These are phyloP conservation scores for Spodoptera frugiperda DNA, from an alignment of 1,140 invertebrate species.

Conservation along the genomic window DNA sequence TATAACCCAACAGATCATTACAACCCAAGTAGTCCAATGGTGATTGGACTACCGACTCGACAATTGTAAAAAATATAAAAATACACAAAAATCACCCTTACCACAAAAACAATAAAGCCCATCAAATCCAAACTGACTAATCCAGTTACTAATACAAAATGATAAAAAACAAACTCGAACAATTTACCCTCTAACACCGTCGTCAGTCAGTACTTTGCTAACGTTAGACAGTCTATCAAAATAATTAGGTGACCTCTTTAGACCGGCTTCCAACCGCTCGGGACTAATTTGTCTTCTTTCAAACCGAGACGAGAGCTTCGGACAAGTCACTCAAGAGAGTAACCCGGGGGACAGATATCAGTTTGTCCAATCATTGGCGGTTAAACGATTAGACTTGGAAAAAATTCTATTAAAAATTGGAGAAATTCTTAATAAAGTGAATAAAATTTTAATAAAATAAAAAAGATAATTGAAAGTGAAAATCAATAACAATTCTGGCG, in stretches of 20 bases:
- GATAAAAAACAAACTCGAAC: neutral
- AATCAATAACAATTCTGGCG: too few species aligned
- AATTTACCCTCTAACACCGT: neutral
- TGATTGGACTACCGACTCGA: too few species aligned
- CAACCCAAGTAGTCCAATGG: too few species aligned
- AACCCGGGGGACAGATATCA: neutral
- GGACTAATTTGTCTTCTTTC: conserved; percentile 37
- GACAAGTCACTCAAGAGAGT: conserved; percentile 17
- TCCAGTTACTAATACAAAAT: neutral
- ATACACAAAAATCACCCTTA: too few species aligned
- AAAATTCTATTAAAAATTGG: too few species aligned
- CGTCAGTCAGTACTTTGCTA: conserved; percentile 7
- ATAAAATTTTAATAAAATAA: too few species aligned
- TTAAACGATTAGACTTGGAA: too few species aligned
- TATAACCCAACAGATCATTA: too few species aligned
- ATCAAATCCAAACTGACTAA: too few species aligned
- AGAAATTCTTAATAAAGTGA: neutral
- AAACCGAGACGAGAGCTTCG: neutral
- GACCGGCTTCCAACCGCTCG: neutral
- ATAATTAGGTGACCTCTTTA: conserved; percentile 44
- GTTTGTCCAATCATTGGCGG: neutral
- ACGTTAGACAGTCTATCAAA: conserved; percentile 25
- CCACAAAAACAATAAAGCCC: too few species aligned
- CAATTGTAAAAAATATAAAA: too few species aligned
- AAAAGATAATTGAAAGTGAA: too few species aligned